Evolutionary conservation across 1,140 invertebrate species (phyloP).

Genomic region (Lepidurus packardi): DNA sequence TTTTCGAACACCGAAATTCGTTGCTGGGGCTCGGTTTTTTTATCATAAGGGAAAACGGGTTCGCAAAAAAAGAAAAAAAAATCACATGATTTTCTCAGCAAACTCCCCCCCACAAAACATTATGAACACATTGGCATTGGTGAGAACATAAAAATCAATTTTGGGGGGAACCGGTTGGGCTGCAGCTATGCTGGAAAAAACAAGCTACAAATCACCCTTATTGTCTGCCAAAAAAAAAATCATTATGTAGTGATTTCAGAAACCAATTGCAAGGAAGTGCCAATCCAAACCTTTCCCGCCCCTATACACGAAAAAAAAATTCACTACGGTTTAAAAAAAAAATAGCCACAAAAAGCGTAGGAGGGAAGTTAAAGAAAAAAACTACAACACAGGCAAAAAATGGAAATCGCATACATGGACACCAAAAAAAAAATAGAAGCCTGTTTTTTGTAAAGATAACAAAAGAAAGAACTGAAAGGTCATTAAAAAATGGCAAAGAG

Average conservation of each 20-base stretch:
- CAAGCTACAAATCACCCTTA: too few species aligned
- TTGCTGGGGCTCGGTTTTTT: background rate
- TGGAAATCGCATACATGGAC: constrained; percentile 4
- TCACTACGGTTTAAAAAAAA: background rate
- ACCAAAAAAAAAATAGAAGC: background rate
- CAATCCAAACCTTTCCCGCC: constrained; percentile 13
- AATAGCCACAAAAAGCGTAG: constrained; percentile 19
- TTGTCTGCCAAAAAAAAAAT: too few species aligned
- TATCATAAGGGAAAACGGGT: background rate
- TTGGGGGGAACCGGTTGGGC: background rate
- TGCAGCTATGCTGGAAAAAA: too few species aligned
- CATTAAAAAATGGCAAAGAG: background rate
- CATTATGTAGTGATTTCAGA: constrained; percentile 19
- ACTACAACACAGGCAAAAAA: constrained; percentile 4
- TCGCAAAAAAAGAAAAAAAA: background rate
- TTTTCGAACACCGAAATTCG: constrained; percentile 7
- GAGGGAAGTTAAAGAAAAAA: background rate
- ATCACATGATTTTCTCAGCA: too few species aligned
- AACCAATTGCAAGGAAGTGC: constrained; percentile 21
- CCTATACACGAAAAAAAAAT: background rate
- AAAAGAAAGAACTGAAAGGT: background rate
- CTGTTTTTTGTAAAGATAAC: background rate
- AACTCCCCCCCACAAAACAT: background rate
- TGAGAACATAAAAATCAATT: background rate
- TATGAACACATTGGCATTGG: constrained; percentile 10